A percentile compares a stretch with the other conserved stretches of the same genome.
These are phyloP conservation scores for Panagrolaimus sp. DNA, from an alignment of 1,140 invertebrate genomes.

Conservation along the genomic window DNA sequence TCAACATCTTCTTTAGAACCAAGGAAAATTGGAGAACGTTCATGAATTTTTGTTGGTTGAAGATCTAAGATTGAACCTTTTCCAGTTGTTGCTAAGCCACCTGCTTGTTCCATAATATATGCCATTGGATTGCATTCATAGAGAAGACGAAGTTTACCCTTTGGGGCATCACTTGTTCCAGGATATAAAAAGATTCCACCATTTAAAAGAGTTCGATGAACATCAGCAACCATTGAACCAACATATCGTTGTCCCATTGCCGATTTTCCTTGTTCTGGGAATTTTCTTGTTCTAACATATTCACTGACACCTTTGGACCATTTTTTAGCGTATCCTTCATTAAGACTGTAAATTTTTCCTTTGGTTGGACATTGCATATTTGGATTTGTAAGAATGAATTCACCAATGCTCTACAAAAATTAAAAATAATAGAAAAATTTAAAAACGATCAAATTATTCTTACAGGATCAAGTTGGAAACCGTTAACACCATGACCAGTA, in stretches of 20 bases:
- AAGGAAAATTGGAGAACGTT: constrained; percentile 83
- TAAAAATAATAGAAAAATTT: constrained; percentile 9
- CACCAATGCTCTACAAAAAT: constrained; percentile 74
- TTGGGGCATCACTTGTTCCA: constrained; percentile 79
- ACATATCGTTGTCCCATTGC: constrained; percentile 89
- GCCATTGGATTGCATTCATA: constrained; percentile 99
- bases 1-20: constrained; percentile 88
- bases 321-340: constrained; percentile 74
- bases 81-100: constrained; percentile 64
- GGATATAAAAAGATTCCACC: constrained; percentile 94
- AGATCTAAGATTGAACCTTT: constrained; percentile 86
- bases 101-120: constrained; percentile 73
- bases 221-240: constrained; percentile 82
- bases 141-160: constrained; percentile 90
- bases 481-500: constrained; percentile 81
- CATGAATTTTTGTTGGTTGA: constrained; percentile 76
- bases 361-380: constrained; percentile 75
- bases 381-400: constrained; percentile 90
- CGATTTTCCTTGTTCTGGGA: constrained; percentile 75
- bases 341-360: constrained; percentile 92
- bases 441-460: constrained; percentile 34
- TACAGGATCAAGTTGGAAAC: constrained; percentile 92
- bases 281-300: constrained; percentile 87
- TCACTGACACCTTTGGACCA: constrained; percentile 61
- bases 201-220: constrained; percentile 60